Percentiles rank a stretch among this genome's conserved stretches.
Conservation (phyloP, 2,797 vertebrate genomes). For the Spondyliosoma cantharus region DNA sequence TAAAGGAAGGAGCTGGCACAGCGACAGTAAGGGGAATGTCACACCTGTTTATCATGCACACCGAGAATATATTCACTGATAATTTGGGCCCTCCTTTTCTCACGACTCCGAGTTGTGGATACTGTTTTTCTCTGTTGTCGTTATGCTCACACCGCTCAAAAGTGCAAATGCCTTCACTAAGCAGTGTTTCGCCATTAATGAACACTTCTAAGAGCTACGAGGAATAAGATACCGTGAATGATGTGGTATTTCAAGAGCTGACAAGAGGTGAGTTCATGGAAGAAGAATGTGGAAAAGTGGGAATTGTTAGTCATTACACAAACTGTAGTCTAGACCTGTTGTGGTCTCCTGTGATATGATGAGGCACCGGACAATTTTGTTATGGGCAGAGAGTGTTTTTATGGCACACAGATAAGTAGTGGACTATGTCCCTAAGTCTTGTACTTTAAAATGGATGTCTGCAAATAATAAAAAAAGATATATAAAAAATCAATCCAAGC, state of each 20-base stretch:
- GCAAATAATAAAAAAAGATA: not conserved
- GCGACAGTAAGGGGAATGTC: conserved; percentile 58
- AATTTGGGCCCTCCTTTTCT: conserved; percentile 23
- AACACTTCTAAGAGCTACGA: not conserved
- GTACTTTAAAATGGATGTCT: too few relatives aligned
- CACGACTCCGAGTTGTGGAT: conserved; percentile 18
- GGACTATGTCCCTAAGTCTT: not conserved
- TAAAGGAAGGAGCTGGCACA: conserved; percentile 22
- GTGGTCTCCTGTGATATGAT: not conserved
- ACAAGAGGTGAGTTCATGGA: not conserved
- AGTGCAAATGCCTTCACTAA: not conserved
- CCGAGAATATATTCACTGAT: conserved; percentile 44
- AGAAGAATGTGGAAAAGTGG: not conserved
- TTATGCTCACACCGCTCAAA: not conserved
- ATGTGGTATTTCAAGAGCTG: not conserved
- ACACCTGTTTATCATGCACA: conserved; percentile 52
- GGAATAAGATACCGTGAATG: not conserved
- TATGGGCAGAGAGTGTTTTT: not conserved
- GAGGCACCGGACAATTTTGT: not conserved
- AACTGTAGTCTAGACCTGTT: not conserved
- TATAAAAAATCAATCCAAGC: not conserved
- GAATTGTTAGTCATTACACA: not conserved
- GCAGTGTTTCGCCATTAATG: not conserved
- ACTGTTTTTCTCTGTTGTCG: not conserved
- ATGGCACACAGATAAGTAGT: not conserved